Percentiles rank a stretch among this genome's conserved stretches.
phyloP scores from a whole-genome alignment of 2,888 invertebrate species.

The Dryobota labecula region DNA sequence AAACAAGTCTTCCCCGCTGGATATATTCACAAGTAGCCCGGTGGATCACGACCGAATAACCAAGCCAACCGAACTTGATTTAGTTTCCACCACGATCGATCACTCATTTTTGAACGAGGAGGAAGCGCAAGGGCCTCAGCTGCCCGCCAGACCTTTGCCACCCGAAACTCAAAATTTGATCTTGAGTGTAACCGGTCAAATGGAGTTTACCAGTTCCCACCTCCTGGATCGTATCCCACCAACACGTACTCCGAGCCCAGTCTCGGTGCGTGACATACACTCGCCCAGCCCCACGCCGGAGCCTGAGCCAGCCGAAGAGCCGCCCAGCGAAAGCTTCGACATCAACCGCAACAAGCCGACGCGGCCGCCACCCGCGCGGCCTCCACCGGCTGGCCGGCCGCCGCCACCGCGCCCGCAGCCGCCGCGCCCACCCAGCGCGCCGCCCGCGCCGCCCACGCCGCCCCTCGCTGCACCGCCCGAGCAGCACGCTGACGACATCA shows the following conservation, averaged over 20 bases:
- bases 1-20: constrained; percentile 51
- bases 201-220: constrained; percentile 96
- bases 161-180: constrained; percentile 96
- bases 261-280: constrained; percentile 95
- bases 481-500: constrained; percentile 84
- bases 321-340: constrained; percentile 77
- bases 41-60: constrained; percentile 70
- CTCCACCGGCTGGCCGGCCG: constrained; percentile 77
- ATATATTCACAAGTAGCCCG: constrained; percentile 73
- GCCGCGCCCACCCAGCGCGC: constrained; percentile 83
- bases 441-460: constrained; percentile 81
- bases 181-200: constrained; percentile 95
- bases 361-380: constrained; percentile 78
- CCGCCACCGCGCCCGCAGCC: constrained; percentile 87
- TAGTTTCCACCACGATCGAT: constrained; percentile 78
- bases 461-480: constrained; percentile 77
- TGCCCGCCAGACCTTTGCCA: constrained; percentile 91
- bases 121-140: constrained; percentile 73
- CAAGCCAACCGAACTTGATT: constrained; percentile 85
- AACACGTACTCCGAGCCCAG: constrained; percentile 96
- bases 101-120: constrained; percentile 69
- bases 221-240: constrained; percentile 95
- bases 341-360: constrained; percentile 83
- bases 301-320: constrained; percentile 82
- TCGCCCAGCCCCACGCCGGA: constrained; percentile 96